phyloP scores from a whole-genome alignment of 2,888 invertebrate species.

The Drosophila paranaensis region DNA sequence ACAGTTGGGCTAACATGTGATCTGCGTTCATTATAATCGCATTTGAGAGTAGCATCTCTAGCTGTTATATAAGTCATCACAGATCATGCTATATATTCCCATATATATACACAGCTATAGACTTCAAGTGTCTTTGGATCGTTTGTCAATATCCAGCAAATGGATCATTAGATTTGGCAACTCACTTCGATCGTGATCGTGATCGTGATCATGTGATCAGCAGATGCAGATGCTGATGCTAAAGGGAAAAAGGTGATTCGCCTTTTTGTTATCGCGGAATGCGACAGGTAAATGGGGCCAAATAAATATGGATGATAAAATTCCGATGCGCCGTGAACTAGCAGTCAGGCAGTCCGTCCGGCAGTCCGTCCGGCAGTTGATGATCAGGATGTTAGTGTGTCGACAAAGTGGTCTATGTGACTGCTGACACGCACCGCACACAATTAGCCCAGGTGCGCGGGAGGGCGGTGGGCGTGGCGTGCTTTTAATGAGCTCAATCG shows the following conservation, averaged over 20 bases:
- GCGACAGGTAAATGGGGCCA: conserved; percentile 40
- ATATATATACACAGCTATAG: background rate
- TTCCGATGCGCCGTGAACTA: conserved; percentile 22
- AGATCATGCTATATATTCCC: background rate
- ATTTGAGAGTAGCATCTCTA: background rate
- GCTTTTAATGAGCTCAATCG: conserved; percentile 11
- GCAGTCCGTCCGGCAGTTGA: background rate
- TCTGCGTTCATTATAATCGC: background rate
- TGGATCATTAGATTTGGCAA: background rate
- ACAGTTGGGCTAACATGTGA: background rate
- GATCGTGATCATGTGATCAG: conserved; percentile 12
- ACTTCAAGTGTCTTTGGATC: background rate
- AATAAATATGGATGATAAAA: conserved; percentile 48
- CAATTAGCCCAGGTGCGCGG: background rate
- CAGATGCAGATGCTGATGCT: conserved; percentile 1
- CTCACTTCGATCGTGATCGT: background rate
- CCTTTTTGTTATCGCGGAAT: conserved; percentile 3
- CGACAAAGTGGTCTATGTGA: conserved; percentile 55
- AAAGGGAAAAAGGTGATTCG: background rate
- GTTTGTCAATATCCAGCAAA: conserved; percentile 8
- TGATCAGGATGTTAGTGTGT: conserved; percentile 42
- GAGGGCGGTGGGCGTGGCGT: background rate
- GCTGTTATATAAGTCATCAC: background rate
- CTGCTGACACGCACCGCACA: conserved; percentile 52
- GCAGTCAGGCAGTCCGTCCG: background rate